Evolutionary conservation across 2,888 invertebrate genomes (phyloP), one percentile per base, ranked within the genome.

Genomic region (Malacosoma neustria): DNA sequence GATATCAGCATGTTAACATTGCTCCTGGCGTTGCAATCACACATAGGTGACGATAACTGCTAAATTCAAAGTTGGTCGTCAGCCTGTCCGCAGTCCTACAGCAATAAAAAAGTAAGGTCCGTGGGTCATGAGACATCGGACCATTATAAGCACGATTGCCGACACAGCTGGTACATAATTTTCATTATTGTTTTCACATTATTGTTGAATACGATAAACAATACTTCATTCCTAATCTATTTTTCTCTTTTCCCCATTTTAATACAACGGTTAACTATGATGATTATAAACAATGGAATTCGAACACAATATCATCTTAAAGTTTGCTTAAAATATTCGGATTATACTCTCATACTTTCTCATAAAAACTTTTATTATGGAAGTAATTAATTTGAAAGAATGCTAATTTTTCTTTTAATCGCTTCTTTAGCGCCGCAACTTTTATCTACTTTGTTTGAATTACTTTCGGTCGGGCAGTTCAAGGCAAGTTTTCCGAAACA

Each of bases 391-490:
- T 82, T 80, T 72, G 67, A 69, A 76, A 80, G 81, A 81, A 79
- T 81, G 81, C 72, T 63, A 82, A 82, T 82, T 82, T 84, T 77
- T 79, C 76, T 74, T 81, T 79, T 77, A 80, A 79, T 82, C 76
- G 76, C 79, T 80, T 75, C 74, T 72, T 76, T 72, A 71, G 72
- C 71, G 68, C 68, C 69, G 66, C 75, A 76, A 84, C 77, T 84
- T 81, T 81, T 80, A 80, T 79, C 80, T 79, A 76, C 80, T 80
- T 80, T 79, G 77, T 81, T 81, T 72, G 79, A 79, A 82, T 80
- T 81, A 77, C 73, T 79, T 81, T 79, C 70, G 64, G 65, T 53
- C 62, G 67, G 65, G 62, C 72, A 69, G 70, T 72, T 71, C 63
- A 58, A 54, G 59, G 69, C 60, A 63, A 71, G 66, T 70, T 22